Base-by-base conservation (phyloP, 2,797 vertebrate genomes). In the Crenuchus spilurus region DNA sequence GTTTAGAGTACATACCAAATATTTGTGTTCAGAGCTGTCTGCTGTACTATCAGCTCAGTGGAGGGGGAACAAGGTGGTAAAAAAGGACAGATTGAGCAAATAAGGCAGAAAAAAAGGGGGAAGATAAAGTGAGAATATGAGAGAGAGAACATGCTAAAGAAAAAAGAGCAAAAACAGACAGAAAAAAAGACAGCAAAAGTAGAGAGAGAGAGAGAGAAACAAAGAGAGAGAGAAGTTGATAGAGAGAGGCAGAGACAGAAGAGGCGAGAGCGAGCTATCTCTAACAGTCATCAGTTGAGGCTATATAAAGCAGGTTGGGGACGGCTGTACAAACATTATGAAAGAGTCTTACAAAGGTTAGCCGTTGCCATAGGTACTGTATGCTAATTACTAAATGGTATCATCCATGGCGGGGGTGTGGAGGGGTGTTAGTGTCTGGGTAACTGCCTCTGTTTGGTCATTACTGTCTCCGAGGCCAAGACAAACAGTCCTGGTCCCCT, bases 351-450 rank as follows among this genome's bases (percentile, higher is more conserved):
- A 91, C 88, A 92, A 91, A 92, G 92, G 91, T 91, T 93, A 89
- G 77, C 33, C 84, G 92, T 93, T 92, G 91, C 92, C 92, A 93
- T 93, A 92, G 92, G 89, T 91, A 92, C 92, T 86, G 85, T 90
- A 93, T 93, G 90, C 87, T 92, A 93, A 93, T 93, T 90, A 73
- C 77, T 88, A 91, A 78, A 91, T 90, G 87, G 87, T 89, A 84
- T 90, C 87, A 89, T 86, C 82, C 81, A 67, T 80, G 75, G 71
- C 78, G 76, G 76, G 76, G 80, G 68, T 78, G 77, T 31, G 76
- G 65, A 35, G 28, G 55, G 11, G 42, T 18, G 63, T 42, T 60
- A 10, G 76, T 62, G 81, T 63, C 78, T 84, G 86, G 83, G 81
- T 70, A 83, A 83, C 73, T 80, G 66, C 77, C 82, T 87, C 84